A percentile compares a stretch with the other conserved stretches of the same genome.
These are phyloP conservation scores for Phodopus roborovskii DNA, from an alignment of 2,113 vertebrate species.

Conservation along the genomic window DNA sequence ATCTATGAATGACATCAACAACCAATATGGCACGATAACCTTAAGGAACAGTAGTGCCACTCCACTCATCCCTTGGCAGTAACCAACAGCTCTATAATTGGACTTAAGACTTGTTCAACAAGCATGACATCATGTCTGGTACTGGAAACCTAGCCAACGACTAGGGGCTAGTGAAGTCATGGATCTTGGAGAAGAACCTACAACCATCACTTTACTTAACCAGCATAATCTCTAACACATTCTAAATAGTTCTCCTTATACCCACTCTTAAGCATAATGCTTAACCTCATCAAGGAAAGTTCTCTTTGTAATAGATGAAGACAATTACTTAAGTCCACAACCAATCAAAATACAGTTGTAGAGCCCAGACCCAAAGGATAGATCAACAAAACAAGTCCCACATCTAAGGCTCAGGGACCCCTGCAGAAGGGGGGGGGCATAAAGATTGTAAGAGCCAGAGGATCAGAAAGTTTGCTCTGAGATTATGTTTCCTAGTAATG, in stretches of 20 bases:
- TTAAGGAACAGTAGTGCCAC: not conserved
- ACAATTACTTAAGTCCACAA: not conserved
- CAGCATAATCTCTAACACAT: not conserved
- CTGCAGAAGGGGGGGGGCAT: not conserved
- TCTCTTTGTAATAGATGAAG: not conserved
- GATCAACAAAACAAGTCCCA: not conserved
- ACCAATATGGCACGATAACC: not conserved
- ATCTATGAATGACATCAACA: not conserved
- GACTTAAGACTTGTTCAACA: not conserved
- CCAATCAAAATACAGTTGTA: not conserved
- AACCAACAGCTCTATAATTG: not conserved
- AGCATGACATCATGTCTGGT: not conserved
- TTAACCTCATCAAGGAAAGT: not conserved
- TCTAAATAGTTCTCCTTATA: not conserved
- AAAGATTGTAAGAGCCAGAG: not conserved
- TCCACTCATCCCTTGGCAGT: not conserved
- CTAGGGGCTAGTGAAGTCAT: not conserved
- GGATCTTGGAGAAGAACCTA: not conserved
- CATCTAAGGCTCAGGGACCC: not conserved
- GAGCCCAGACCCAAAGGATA: not conserved
- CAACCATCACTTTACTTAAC: not conserved
- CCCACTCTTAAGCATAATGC: not conserved
- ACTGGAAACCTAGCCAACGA: not conserved
- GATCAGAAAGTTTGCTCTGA: not conserved
- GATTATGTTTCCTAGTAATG: not conserved